Evolutionary conservation across 2,797 vertebrate genomes (phyloP).

Genomic region (Chrosomus eos): DNA sequence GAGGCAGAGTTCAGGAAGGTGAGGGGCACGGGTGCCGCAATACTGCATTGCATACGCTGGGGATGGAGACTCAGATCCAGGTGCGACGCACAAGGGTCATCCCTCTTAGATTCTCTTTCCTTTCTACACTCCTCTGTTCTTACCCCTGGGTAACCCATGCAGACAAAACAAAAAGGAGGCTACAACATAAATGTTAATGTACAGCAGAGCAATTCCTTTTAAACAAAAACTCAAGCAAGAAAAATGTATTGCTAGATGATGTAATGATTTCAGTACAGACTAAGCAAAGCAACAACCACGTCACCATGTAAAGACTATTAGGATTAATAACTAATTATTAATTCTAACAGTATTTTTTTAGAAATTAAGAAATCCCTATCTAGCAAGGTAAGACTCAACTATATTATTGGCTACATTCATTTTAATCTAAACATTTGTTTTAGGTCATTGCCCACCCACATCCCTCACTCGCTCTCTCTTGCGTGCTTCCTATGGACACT

Average conservation of each 20-base stretch:
- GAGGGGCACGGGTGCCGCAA: slow-evolving; percentile 45
- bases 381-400: slow-evolving; percentile 64
- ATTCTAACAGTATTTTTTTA: slow-evolving; percentile 34
- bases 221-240: slow-evolving; percentile 58
- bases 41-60: slow-evolving; percentile 61
- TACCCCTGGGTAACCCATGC: slow-evolving; percentile 74
- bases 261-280: slow-evolving; percentile 70
- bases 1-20: slow-evolving; percentile 54
- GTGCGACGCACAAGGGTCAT: slow-evolving; percentile 14
- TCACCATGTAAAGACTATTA: slow-evolving; percentile 57
- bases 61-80: slow-evolving; percentile 66
- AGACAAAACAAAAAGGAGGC: slow-evolving; percentile 71
- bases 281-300: slow-evolving; percentile 66
- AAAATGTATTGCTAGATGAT: slow-evolving; percentile 66
- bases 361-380: slow-evolving; percentile 49
- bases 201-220: slow-evolving; percentile 47
- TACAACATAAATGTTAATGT: slow-evolving; percentile 57
- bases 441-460: slow-evolving; percentile 75
- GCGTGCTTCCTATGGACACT: slow-evolving; percentile 87
- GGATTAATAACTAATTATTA: slow-evolving; percentile 68
- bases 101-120: slow-evolving; percentile 61
- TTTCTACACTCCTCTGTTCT: slow-evolving; percentile 72
- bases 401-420: slow-evolving; percentile 72
- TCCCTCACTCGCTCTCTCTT: slow-evolving; percentile 71
- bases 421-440: slow-evolving; percentile 72